phyloP scores from a whole-genome alignment of 2,797 vertebrate species.

The Acridotheres tristis region DNA sequence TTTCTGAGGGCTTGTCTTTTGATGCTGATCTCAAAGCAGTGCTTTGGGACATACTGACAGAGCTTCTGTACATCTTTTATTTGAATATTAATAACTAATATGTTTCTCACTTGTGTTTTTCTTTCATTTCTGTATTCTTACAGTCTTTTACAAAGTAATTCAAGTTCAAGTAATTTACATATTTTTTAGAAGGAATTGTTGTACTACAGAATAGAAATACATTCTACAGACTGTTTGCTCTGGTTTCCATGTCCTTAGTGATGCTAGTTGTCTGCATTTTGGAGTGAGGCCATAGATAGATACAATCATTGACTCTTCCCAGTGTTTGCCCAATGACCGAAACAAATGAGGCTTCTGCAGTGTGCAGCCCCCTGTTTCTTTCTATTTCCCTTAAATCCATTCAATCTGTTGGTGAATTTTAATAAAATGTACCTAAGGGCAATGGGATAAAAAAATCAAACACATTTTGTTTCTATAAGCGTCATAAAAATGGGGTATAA shows the following conservation, averaged over 20 bases:
- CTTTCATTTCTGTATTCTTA: background rate
- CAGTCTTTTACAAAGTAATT: background rate
- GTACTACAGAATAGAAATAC: background rate
- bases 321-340: background rate
- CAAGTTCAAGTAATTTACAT: background rate
- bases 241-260: background rate
- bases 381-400: background rate
- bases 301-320: background rate
- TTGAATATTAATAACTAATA: background rate
- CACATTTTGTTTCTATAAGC: background rate
- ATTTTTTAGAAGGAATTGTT: background rate
- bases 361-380: background rate
- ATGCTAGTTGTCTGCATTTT: background rate
- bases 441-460: background rate
- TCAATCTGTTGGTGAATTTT: background rate
- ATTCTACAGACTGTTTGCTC: background rate
- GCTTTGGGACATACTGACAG: background rate
- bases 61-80: background rate
- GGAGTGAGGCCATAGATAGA: background rate
- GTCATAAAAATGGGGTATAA: background rate
- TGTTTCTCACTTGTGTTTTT: background rate
- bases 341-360: background rate
- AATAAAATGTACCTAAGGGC: background rate
- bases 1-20: background rate
- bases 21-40: background rate